Conservation (phyloP, 2,113 vertebrate species). For the Muntiacus reevesi region DNA sequence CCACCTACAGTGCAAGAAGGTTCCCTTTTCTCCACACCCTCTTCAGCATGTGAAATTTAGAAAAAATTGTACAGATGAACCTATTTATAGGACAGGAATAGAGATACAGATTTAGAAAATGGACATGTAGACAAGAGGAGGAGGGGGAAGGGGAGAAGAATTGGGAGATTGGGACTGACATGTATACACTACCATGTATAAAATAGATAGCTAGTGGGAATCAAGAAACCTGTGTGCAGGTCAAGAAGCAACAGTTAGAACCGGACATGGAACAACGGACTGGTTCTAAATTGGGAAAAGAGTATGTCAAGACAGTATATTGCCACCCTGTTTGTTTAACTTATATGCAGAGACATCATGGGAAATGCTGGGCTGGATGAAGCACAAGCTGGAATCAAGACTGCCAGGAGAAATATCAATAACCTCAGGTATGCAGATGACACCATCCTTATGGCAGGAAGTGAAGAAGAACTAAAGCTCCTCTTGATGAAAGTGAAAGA, state of each 20-base stretch:
- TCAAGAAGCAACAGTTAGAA: not conserved
- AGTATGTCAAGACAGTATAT: not conserved
- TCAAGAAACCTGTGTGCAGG: not conserved
- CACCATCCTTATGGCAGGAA: not conserved
- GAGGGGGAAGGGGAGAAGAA: not conserved
- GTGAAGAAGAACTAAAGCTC: not conserved
- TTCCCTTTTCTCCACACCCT: not conserved
- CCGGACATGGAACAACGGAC: not conserved
- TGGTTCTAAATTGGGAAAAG: not conserved
- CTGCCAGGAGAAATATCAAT: not conserved
- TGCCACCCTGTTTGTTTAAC: not conserved
- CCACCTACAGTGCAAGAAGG: not conserved
- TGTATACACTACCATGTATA: not conserved
- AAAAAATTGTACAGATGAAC: not conserved
- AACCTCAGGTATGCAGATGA: not conserved
- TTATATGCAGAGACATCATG: not conserved
- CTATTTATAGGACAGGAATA: not conserved
- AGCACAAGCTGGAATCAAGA: not conserved
- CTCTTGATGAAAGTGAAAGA: not conserved
- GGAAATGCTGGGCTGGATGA: not conserved
- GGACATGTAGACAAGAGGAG: not conserved
- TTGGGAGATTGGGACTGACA: not conserved
- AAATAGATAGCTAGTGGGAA: not conserved
- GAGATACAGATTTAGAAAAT: not conserved
- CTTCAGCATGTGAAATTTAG: not conserved